Evolutionary conservation across 2,797 vertebrate genomes (phyloP).

Genomic region (Austrolebias charrua): DNA sequence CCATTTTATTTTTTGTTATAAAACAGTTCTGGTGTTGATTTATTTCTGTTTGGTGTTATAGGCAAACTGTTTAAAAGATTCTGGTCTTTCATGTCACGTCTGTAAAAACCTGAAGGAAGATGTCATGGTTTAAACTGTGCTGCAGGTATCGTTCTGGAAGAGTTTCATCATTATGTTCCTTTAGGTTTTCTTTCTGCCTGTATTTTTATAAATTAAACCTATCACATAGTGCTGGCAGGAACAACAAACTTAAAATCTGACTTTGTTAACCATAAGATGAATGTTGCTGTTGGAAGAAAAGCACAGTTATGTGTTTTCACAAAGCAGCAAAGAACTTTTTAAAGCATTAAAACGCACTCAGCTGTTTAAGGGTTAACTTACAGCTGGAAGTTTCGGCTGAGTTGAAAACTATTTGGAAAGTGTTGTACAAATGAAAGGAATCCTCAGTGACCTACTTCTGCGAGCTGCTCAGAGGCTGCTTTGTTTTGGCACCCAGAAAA

Average conservation of each 20-base stretch:
- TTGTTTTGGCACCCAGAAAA: slow-evolving; percentile 68
- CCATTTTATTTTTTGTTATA: slow-evolving; percentile 23
- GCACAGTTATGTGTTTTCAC: no score
- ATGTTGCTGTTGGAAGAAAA: no score
- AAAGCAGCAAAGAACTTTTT: no score
- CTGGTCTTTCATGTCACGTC: no score
- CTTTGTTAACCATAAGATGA: no score
- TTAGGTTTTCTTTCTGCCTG: no score
- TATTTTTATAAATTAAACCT: no score
- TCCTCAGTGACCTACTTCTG: slow-evolving; percentile 79
- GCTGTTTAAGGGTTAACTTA: slow-evolving; percentile 60
- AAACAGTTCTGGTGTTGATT: slow-evolving; percentile 9
- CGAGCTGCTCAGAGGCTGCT: slow-evolving; percentile 64
- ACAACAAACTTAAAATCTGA: no score
- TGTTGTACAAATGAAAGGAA: slow-evolving; percentile 77
- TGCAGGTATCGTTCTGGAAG: no score
- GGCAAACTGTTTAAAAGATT: background rate
- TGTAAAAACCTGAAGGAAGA: background rate
- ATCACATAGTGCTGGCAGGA: no score
- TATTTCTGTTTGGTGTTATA: background rate
- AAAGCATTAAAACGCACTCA: background rate
- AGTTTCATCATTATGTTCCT: no score
- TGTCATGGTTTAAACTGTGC: background rate
- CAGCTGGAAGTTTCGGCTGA: slow-evolving; percentile 68
- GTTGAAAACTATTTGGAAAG: slow-evolving; percentile 79